Base-by-base conservation (phyloP, 2,113 vertebrate species). In the Tetraodon nigroviridis region DNA sequence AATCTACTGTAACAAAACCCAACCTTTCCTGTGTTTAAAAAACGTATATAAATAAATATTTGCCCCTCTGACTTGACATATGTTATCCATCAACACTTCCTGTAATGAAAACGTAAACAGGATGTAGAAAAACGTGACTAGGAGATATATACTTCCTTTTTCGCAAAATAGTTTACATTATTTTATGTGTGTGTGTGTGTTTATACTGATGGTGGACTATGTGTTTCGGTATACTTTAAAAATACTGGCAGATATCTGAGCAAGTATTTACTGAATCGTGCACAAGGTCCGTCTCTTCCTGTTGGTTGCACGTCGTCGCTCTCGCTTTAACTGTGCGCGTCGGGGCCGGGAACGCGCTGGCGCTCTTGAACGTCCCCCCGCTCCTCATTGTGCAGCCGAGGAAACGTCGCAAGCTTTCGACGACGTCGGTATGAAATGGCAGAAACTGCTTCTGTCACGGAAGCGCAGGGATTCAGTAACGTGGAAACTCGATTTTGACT, bases 361-460 rank as follows among this genome's bases (percentile, higher is more conserved):
- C 51, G 69, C 7, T 79, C 61, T 79, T 81, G 82, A 85, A 86
- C 80, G 73, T 10, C 1, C 57, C 78, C 68, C 46, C 2, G 57
- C 0, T 71, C 22, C 76, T 82, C 79, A 71, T 78, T 84, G 78
- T 71, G 79, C 79, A 70, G 78, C 79, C 40, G 80, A 79, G 78
- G 80, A 79, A 83, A 80, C 83, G 52, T 84, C 84, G 81, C 69
- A 72, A 54, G 78, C 61, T 69, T 84, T 78, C 71, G 86, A 80
- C 86, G 84, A 80, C 84, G 77, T 64, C 69, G 78, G 56, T 81
- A 79, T 82, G 84, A 82, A 83, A 88, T 81, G 86, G 82, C 88
- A 90, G 85, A 89, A 89, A 88, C 54, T 76, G 84, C 56, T 27
- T 19, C 83, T 81, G 83, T 90, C 87, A 83, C 79, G 67, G 74